Evolutionary conservation across 2,113 vertebrate species (phyloP).

Genomic region (Atractosteus spatula): DNA sequence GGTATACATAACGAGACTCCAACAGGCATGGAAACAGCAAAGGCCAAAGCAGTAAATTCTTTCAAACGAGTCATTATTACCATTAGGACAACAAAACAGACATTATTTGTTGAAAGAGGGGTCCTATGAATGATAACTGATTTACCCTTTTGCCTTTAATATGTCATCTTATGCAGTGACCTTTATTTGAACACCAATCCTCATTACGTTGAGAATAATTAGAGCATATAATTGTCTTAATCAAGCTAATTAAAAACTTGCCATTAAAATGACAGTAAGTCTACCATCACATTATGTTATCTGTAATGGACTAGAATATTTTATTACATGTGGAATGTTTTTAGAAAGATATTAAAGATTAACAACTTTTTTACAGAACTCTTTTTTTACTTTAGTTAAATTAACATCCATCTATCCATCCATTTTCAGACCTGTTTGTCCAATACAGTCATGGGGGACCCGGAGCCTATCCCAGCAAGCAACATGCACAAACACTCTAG

Average conservation of each 20-base stretch:
- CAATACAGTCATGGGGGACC: no score
- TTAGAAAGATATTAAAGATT: not conserved
- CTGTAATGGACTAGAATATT: not conserved
- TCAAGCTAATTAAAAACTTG: conserved; percentile 2
- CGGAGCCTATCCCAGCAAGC: no score
- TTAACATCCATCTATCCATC: no score
- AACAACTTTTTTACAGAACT: not conserved
- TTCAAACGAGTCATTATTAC: not conserved
- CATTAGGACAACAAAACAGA: not conserved
- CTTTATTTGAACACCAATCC: conserved; percentile 8
- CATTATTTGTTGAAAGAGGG: not conserved
- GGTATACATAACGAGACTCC: no score
- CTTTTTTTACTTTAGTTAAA: no score
- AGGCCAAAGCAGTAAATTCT: no score
- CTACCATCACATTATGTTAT: no score
- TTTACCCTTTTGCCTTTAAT: not conserved
- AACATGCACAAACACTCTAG: no score
- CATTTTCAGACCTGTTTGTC: no score
- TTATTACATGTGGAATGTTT: not conserved
- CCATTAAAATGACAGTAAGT: not conserved
- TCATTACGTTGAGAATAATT: conserved; percentile 6
- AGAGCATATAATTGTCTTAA: conserved; percentile 11
- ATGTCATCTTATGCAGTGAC: not conserved
- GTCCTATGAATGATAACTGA: not conserved
- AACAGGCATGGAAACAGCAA: no score